A percentile compares a stretch with the other conserved stretches of the same genome.
These are phyloP conservation scores for Papilio protenor DNA, from an alignment of 2,888 invertebrate genomes.

Conservation along the genomic window DNA sequence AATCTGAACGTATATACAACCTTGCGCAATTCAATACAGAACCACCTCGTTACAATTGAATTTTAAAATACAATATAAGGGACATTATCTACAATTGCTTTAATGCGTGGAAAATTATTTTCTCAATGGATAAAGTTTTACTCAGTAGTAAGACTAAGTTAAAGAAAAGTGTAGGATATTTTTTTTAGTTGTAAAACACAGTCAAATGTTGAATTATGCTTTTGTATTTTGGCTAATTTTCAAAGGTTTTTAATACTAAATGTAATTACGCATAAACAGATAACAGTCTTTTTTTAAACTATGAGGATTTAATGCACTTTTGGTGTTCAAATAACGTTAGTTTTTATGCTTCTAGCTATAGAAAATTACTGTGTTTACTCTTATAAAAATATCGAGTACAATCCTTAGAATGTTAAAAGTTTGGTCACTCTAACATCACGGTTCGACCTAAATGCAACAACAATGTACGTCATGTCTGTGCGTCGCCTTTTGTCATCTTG, in stretches of 20 bases:
- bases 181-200: not conserved
- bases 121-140: conserved; percentile 28
- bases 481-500: conserved; percentile 26
- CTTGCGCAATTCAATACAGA: conserved; percentile 42
- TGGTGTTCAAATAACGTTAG: too few species aligned
- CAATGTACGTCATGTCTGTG: not conserved
- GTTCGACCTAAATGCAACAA: conserved; percentile 24
- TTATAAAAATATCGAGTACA: not conserved
- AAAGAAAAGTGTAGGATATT: conserved; percentile 4
- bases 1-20: conserved; percentile 46
- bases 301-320: too few species aligned
- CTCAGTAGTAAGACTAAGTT: not conserved
- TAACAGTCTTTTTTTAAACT: too few species aligned
- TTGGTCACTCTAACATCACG: not conserved
- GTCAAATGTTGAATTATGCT: not conserved
- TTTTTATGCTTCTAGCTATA: too few species aligned
- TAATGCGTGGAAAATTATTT: conserved; percentile 31
- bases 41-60: conserved; percentile 24
- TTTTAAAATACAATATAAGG: conserved; percentile 25
- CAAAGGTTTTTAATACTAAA: not conserved
- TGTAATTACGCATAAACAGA: too few species aligned
- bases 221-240: not conserved
- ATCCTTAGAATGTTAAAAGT: not conserved
- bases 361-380: not conserved
- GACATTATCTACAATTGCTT: conserved; percentile 13